These are phyloP conservation scores for Podarcis raffonei DNA, from an alignment of 2,113 vertebrate genomes.

Conservation along the genomic window DNA sequence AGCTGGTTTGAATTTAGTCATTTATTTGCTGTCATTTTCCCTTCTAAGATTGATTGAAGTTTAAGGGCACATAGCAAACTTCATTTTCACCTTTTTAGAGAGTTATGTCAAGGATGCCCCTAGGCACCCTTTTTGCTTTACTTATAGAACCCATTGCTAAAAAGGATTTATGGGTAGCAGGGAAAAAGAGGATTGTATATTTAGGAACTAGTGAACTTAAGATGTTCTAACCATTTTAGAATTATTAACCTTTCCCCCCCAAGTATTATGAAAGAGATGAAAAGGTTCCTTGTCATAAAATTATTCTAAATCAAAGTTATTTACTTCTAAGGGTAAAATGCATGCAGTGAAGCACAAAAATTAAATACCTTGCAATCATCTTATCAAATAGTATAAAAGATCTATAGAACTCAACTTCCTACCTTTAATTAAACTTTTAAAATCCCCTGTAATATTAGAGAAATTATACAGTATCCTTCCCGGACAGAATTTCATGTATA, in stretches of 20 bases:
- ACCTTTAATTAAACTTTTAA: neutral
- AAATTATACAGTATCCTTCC: neutral
- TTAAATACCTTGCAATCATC: neutral
- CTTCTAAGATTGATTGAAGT: neutral
- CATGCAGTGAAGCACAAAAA: neutral
- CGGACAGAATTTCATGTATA: neutral
- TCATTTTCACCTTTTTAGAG: neutral
- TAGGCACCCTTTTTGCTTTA: neutral
- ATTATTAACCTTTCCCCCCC: neutral
- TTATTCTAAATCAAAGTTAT: neutral
- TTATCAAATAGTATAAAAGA: neutral
- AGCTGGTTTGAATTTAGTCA: conserved; percentile 2
- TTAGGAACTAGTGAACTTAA: neutral
- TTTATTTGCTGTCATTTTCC: no score
- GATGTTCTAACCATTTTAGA: neutral
- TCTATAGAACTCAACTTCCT: neutral
- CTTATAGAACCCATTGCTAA: neutral
- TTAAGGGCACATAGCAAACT: neutral
- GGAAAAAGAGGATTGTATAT: neutral
- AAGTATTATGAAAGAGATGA: neutral
- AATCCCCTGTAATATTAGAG: neutral
- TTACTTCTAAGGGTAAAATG: neutral
- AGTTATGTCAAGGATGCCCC: neutral
- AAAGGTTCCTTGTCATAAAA: neutral
- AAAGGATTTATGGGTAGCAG: neutral